Percentiles rank a stretch among this genome's conserved stretches.
These are phyloP conservation scores for Florisuga fusca DNA, from an alignment of 2,797 vertebrate species.

Conservation along the genomic window DNA sequence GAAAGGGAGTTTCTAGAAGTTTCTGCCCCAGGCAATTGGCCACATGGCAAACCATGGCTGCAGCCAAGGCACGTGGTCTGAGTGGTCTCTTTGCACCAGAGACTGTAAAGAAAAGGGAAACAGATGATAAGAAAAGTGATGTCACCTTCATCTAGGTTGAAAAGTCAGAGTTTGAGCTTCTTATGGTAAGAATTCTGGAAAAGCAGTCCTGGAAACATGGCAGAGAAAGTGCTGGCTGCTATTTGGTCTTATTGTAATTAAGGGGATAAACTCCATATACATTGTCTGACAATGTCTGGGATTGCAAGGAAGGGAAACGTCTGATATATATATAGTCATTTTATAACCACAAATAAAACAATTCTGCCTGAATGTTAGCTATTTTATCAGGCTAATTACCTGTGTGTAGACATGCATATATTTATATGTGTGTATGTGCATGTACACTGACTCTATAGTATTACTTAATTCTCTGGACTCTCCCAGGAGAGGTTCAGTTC, in stretches of 20 bases:
- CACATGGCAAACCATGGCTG: not conserved
- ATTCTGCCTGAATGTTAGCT: not conserved
- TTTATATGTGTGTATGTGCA: not conserved
- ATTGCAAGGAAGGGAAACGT: not conserved
- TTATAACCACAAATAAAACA: not conserved
- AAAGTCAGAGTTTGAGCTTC: not conserved
- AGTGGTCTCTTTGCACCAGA: not conserved
- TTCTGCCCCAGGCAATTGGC: not conserved
- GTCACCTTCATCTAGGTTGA: not conserved
- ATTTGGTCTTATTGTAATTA: not conserved
- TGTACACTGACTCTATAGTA: not conserved
- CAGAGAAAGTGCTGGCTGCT: not conserved
- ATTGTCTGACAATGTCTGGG: not conserved
- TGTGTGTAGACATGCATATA: fast-evolving
- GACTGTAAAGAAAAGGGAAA: not conserved
- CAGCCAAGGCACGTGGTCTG: not conserved
- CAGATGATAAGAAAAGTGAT: not conserved
- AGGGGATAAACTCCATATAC: not conserved
- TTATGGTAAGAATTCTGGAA: not conserved
- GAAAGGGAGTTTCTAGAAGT: not conserved
- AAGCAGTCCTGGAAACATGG: not conserved
- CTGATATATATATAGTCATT: not conserved
- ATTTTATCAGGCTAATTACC: not conserved
- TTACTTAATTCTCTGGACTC: not conserved
- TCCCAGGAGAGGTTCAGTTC: not conserved